Percentiles rank a stretch among this genome's conserved stretches.
Evolutionary conservation across 2,797 vertebrate species (phyloP).

Genomic region (Lagodon rhomboides): DNA sequence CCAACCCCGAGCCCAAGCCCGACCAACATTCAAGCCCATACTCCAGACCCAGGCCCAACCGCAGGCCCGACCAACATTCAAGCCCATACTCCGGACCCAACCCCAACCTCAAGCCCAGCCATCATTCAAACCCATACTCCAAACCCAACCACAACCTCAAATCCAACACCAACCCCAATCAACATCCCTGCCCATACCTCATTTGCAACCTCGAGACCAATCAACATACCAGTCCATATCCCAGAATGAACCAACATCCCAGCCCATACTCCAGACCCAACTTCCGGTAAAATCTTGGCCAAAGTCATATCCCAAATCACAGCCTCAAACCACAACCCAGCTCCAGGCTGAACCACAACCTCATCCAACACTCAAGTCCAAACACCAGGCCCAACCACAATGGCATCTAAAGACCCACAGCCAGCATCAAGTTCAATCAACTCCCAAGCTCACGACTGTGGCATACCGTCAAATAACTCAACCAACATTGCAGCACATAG

Average conservation of each 20-base stretch:
- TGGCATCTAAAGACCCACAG: constrained; percentile 16
- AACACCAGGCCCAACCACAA: constrained; percentile 27
- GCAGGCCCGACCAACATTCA: not conserved
- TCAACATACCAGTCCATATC: not conserved
- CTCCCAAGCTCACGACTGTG: constrained; percentile 8
- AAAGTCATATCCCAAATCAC: no score
- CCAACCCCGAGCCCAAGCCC: not conserved
- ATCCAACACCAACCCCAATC: not conserved
- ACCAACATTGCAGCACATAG: constrained; percentile 13
- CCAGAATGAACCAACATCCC: constrained; percentile 13
- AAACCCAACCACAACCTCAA: not conserved
- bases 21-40: constrained; percentile 4
- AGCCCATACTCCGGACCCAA: not conserved
- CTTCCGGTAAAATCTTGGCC: no score
- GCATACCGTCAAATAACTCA: not conserved
- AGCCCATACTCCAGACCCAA: not conserved
- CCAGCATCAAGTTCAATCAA: constrained; percentile 11
- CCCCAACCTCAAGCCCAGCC: not conserved
- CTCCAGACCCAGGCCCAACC: not conserved
- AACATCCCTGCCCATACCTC: not conserved
- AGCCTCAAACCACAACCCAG: no score
- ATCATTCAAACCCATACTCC: not conserved
- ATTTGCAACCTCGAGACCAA: not conserved
- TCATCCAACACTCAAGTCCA: not conserved
- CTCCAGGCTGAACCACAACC: not conserved